Evolutionary conservation across 2,797 vertebrate genomes (phyloP), one percentile per base, ranked within the genome.

Genomic region (Antrozous pallidus): DNA sequence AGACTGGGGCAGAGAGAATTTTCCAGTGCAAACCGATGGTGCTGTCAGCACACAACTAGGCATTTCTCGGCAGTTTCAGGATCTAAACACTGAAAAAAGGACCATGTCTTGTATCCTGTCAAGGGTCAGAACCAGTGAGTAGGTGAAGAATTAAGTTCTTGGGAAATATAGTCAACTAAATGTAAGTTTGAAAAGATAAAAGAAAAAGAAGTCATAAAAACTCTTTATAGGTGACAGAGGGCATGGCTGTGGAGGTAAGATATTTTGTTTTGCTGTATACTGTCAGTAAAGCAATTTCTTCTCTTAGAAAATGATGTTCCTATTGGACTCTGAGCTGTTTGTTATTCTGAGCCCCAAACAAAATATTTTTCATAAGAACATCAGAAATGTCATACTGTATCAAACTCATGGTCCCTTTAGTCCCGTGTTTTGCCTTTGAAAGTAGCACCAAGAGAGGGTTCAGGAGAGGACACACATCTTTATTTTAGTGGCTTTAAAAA

Each of bases 331-430:
- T 49, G 79, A 94, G 94, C 83, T 93, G 96, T 95, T 96, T 95
- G 93, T 97, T 95, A 97, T 97, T 95, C 94, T 88, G 47, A 75
- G 82, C 58, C 67, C 36, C 87, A 96, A 93, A 97, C 94, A 97
- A 96, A 96, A 93, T 95, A 95, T 95, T 96, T 97, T 95, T 97
- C 75, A 49, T 92, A 75, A 95, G 93, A 94, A 95, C 88, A 97
- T 97, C 94, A 96, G 77, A 93, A 97, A 96, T 90, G 81, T 67
- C 95, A 93, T 80, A 63, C 78, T 91, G 49, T 45, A 88, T 93
- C 92, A 96, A 94, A 90, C 40, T 58, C 65, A 45, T 65, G 71
- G 90, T 86, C 94, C 70, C 90, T 89, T 61, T 73, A 83, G 88
- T 58, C 82, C 20, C 6, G 10, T 77, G 67, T 38, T 71, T 96